phyloP scores from a whole-genome alignment of 2,888 invertebrate species.

The Branchellion lobata region DNA sequence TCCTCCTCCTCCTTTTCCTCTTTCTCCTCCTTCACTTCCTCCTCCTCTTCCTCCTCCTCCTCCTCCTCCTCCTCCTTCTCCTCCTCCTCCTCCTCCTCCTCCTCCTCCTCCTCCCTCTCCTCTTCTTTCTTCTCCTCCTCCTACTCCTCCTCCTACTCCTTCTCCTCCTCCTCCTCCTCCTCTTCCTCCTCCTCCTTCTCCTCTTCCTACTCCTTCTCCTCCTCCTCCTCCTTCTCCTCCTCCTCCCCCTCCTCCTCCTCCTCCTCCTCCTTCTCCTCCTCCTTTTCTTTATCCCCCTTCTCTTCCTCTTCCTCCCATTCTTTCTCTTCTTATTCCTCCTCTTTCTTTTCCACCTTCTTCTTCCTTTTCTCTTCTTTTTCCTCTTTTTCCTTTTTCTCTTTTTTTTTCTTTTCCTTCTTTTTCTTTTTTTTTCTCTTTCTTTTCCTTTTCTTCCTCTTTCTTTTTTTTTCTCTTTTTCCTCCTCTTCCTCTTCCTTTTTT shows the following conservation, averaged over 20 bases:
- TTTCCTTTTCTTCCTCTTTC: no score
- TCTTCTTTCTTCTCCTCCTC: not conserved
- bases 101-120: not conserved
- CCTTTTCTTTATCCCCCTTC: not conserved
- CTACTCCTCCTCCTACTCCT: no score
- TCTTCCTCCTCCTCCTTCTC: not conserved
- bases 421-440: no score
- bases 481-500: no score
- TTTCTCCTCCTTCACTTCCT: no score
- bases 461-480: no score
- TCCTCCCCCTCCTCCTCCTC: not conserved
- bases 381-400: not conserved
- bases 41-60: not conserved
- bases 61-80: not conserved
- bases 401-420: no score
- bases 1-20: not conserved
- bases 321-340: no score
- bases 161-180: not conserved
- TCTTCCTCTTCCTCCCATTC: not conserved
- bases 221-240: not conserved
- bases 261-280: not conserved
- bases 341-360: not conserved
- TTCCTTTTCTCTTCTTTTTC: not conserved
- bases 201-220: not conserved
- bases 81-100: constrained; percentile 2